phyloP scores from a whole-genome alignment of 2,888 invertebrate species.

The Odontocolon sp. region DNA sequence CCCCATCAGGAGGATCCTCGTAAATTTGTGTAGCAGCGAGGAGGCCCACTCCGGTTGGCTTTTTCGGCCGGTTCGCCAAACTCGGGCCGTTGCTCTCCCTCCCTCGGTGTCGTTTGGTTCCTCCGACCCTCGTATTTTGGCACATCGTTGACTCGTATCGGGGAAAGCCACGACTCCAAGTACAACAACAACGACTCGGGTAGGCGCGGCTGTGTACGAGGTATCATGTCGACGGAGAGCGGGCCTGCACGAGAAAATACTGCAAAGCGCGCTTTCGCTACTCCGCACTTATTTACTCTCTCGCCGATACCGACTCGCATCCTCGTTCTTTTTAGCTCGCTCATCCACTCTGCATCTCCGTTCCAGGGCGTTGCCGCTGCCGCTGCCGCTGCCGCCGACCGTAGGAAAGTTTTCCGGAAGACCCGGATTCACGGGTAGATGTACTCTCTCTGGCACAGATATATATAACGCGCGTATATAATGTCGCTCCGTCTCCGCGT shows the following conservation, averaged over 20 bases:
- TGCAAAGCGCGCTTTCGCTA: conserved; percentile 71
- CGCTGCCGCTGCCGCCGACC: too few species aligned
- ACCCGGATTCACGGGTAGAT: conserved; percentile 50
- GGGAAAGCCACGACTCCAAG: too few species aligned
- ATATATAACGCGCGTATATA: not conserved
- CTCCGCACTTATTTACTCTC: conserved; percentile 63
- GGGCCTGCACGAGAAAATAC: conserved; percentile 78
- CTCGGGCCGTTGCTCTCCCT: conserved; percentile 48
- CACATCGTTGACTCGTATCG: conserved; percentile 21
- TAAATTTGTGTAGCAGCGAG: conserved; percentile 73
- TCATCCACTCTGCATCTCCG: not conserved
- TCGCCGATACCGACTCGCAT: not conserved
- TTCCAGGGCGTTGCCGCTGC: conserved; percentile 46
- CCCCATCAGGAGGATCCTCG: conserved; percentile 77
- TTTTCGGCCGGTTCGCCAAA: conserved; percentile 74
- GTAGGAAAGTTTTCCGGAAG: conserved; percentile 42
- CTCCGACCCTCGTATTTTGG: conserved; percentile 39
- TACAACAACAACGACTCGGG: too few species aligned
- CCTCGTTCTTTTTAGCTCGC: conserved; percentile 6
- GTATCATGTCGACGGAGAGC: conserved; percentile 26
- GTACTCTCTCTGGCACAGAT: conserved; percentile 29
- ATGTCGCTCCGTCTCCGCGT: not conserved
- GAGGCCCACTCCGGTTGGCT: conserved; percentile 35
- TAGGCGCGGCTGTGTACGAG: conserved; percentile 9
- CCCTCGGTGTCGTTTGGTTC: conserved; percentile 28